These are phyloP conservation scores for Reinhardtius hippoglossoides DNA, from an alignment of 2,113 vertebrate species.

Conservation along the genomic window DNA sequence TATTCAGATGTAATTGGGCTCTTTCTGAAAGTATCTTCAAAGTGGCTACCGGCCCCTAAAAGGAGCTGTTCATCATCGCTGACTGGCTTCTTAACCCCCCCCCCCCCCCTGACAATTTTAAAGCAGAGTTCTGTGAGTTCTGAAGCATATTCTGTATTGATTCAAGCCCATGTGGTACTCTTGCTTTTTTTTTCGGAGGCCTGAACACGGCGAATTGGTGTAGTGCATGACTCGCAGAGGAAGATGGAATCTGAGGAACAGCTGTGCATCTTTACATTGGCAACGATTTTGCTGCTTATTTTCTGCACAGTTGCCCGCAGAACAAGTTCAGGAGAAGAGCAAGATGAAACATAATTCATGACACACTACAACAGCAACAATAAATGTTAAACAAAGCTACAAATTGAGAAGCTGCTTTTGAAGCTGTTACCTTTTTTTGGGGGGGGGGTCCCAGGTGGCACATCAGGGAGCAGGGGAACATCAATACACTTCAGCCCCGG, in stretches of 20 bases:
- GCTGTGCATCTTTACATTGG: background rate
- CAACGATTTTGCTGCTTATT: slow-evolving; percentile 1
- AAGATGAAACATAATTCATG: background rate
- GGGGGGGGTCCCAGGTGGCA: background rate
- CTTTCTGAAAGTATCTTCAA: slow-evolving; percentile 18
- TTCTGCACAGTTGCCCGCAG: background rate
- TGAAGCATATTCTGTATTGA: slow-evolving; percentile 30
- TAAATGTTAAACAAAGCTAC: slow-evolving; percentile 8
- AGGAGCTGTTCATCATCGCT: slow-evolving; percentile 3
- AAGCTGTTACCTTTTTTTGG: background rate
- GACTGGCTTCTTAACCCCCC: slow-evolving; percentile 20
- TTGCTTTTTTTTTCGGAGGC: background rate
- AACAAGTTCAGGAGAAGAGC: background rate
- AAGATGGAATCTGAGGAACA: slow-evolving; percentile 2
- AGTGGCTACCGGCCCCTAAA: slow-evolving; percentile 11
- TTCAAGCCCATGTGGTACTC: slow-evolving; percentile 8
- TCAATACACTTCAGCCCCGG: slow-evolving; percentile 12
- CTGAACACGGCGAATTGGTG: slow-evolving; percentile 8
- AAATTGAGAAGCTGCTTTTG: slow-evolving; percentile 17
- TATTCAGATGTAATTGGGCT: slow-evolving; percentile 14
- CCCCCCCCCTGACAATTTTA: slow-evolving; percentile 8
- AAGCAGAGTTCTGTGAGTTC: slow-evolving; percentile 11
- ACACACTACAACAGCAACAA: background rate
- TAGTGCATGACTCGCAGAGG: slow-evolving; percentile 15
- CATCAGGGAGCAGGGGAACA: slow-evolving; percentile 9